Evolutionary conservation across 2,888 invertebrate species (phyloP).

Genomic region (Noctua comes): DNA sequence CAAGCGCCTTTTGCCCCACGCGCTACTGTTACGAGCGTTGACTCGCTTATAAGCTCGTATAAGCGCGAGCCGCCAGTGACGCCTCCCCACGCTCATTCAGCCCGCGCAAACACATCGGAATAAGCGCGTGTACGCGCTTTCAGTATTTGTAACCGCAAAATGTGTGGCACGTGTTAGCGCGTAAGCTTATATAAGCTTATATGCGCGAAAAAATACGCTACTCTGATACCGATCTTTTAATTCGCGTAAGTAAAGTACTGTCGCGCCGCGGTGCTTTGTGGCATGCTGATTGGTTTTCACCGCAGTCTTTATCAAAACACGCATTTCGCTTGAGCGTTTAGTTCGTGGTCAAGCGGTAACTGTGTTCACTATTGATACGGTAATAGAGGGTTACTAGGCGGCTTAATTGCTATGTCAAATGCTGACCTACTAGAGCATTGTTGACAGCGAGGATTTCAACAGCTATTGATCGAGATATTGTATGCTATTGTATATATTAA

Average conservation of each 20-base stretch:
- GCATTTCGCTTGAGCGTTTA: neutral
- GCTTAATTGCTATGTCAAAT: slow-evolving; percentile 21
- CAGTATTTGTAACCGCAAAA: neutral
- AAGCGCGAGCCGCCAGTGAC: neutral
- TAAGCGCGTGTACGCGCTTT: neutral
- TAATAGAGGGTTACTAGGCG: neutral
- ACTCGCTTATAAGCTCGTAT: neutral
- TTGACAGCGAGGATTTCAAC: slow-evolving; percentile 3
- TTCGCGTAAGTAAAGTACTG: neutral
- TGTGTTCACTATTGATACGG: neutral
- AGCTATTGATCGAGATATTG: neutral
- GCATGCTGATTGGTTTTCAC: neutral
- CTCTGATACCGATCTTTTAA: neutral
- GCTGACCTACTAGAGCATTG: slow-evolving; percentile 15
- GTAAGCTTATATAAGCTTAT: neutral
- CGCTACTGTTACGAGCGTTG: neutral
- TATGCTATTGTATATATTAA: neutral
- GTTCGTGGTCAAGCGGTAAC: neutral
- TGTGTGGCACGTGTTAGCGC: neutral
- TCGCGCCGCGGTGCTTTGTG: neutral
- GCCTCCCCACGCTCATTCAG: neutral
- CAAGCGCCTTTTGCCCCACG: neutral
- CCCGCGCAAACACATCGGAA: neutral
- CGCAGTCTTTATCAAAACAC: neutral
- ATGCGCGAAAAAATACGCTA: neutral